Conservation (phyloP, 2,113 vertebrate species). For the Ictalurus punctatus region DNA sequence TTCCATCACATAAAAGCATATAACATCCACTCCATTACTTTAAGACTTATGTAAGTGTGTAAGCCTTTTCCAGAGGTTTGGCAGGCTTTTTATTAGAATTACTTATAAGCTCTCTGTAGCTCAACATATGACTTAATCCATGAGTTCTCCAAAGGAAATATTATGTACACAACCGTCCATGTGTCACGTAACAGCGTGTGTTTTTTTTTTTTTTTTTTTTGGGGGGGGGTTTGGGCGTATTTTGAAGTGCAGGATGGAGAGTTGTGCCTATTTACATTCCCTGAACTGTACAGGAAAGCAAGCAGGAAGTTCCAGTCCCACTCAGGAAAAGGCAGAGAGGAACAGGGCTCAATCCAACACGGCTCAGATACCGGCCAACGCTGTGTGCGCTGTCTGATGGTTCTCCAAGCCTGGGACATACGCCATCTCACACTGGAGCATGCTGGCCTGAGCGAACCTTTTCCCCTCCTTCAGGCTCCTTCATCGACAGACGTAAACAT, state of each 20-base stretch:
- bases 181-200: constrained; percentile 23
- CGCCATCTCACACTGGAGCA: constrained; percentile 66
- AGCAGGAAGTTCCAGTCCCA: constrained; percentile 55
- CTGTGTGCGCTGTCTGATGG: constrained; percentile 52
- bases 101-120: not conserved
- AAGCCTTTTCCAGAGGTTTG: constrained; percentile 11
- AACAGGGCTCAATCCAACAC: constrained; percentile 18
- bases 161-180: not conserved
- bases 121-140: not conserved
- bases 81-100: not conserved
- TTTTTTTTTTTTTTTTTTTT: not conserved
- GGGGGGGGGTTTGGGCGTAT: constrained; percentile 39
- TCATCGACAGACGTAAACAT: constrained; percentile 62
- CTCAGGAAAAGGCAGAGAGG: constrained; percentile 39
- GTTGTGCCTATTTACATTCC: constrained; percentile 53
- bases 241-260: constrained; percentile 50
- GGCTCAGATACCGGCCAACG: constrained; percentile 37
- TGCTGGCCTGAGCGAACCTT: constrained; percentile 57
- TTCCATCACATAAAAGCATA: constrained; percentile 10
- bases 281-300: constrained; percentile 61
- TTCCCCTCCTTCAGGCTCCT: constrained; percentile 22
- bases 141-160: constrained; percentile 9
- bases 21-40: constrained; percentile 8
- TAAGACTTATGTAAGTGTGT: constrained; percentile 22
- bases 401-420: constrained; percentile 62